These are phyloP conservation scores for Dermolepida albohirtum DNA, from an alignment of 2,888 invertebrate species.

Conservation along the genomic window DNA sequence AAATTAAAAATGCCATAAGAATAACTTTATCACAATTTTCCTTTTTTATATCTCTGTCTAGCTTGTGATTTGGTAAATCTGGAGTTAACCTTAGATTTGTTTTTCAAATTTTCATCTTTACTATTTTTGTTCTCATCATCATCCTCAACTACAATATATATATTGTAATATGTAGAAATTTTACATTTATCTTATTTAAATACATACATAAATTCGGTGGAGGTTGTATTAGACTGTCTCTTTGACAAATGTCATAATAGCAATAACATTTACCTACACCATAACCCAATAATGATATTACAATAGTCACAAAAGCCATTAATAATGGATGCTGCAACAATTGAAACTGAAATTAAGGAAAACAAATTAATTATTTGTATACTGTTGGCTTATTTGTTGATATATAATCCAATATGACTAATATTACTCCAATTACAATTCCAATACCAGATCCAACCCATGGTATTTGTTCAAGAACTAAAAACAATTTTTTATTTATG, in stretches of 20 bases:
- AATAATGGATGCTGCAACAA: constrained; percentile 74
- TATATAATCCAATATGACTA: constrained; percentile 77
- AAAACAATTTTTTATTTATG: neutral
- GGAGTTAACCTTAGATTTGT: constrained; percentile 63
- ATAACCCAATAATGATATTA: constrained; percentile 76
- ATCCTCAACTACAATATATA: constrained; percentile 30
- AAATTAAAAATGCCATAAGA: constrained; percentile 5
- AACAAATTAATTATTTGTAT: constrained; percentile 58
- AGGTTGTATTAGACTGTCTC: constrained; percentile 68
- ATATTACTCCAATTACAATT: constrained; percentile 75
- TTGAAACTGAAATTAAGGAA: neutral
- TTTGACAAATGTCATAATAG: constrained; percentile 68
- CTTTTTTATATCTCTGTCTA: constrained; percentile 79
- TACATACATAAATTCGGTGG: constrained; percentile 66
- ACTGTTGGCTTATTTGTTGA: constrained; percentile 76
- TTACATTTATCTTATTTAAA: constrained; percentile 13
- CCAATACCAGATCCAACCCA: constrained; percentile 83
- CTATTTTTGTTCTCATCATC: constrained; percentile 47
- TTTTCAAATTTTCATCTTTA: constrained; percentile 36
- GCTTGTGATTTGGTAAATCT: constrained; percentile 80
- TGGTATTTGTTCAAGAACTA: constrained; percentile 77
- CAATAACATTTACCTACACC: constrained; percentile 72
- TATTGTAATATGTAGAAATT: neutral
- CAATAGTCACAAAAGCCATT: constrained; percentile 78
- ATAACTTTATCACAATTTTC: constrained; percentile 64